Base-by-base conservation (phyloP, 2,797 vertebrate species). In the Chloroceryle amazona region DNA sequence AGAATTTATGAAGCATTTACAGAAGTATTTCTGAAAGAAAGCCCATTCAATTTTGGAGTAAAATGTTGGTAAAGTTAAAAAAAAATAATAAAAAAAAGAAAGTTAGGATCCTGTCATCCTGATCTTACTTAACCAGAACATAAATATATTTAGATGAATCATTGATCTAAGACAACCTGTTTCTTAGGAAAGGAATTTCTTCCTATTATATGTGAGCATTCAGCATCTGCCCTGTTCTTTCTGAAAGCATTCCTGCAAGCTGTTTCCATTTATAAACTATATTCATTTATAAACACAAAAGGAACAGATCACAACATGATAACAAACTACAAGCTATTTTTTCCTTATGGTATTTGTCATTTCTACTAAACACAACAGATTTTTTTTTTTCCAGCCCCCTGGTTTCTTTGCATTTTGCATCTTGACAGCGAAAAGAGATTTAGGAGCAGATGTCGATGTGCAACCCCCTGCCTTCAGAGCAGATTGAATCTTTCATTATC, bases 401-500 rank as follows among this genome's bases (percentile, higher is more conserved):
- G 39, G 3, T 57, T 97, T 96, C 79, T n/a, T 84, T 89, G 49
- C 39, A 18, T 75, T 89, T 58, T 78, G 18, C 39, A 19, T 66
- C 41, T 52, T 87, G 93, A 60, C 84, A 68, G 31, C 66, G 73
- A 95, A 75, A 41, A 83, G 11, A 83, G 41, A 68, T 65, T 7
- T 28, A 63, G 83, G n/a, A 94, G 28, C 79, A 95, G 62, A 79
- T 92, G 81, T 87, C 16, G 13, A 0, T 62, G 57, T 74, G 42
- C 49, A 49, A 80, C 25, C 21, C 54, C 42, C 74, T 93, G 74
- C 66, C 76, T 97, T 86, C 81, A 75, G 79, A 96, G 67, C 83
- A 92, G 88, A 96, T 44, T 81, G 51, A 86, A 68, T 81, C 62
- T 81, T 96, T 79, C 9, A 3, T 92, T 94, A 87, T 81, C 84